These are phyloP conservation scores for Chionomys nivalis DNA, from an alignment of 2,113 vertebrate species.

Conservation along the genomic window DNA sequence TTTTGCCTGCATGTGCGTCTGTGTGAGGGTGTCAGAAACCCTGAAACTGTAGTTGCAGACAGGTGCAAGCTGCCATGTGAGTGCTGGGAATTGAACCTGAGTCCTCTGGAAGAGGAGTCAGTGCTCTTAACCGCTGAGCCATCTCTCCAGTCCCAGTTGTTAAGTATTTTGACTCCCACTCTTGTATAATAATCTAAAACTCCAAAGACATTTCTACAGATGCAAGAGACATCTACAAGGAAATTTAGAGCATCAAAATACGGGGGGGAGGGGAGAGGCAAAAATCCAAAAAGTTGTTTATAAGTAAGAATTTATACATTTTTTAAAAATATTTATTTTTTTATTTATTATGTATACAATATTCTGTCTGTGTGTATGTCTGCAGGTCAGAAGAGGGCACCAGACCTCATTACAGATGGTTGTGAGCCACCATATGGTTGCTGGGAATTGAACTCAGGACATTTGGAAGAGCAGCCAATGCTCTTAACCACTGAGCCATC, in stretches of 20 bases:
- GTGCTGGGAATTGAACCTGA: not conserved
- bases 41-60: not conserved
- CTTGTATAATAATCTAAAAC: not conserved
- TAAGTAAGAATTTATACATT: not conserved
- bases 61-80: not conserved
- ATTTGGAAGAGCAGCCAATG: no score
- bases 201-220: not conserved
- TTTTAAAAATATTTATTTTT: not conserved
- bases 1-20: not conserved
- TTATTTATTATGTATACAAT: no score
- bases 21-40: not conserved
- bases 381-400: no score
- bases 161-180: not conserved
- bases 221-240: not conserved
- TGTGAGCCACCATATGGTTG: no score
- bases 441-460: no score
- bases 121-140: not conserved
- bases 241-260: not conserved
- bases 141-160: not conserved
- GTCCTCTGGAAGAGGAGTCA: not conserved
- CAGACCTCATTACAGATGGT: no score
- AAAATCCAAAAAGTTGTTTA: not conserved
- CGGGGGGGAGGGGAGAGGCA: fast-evolving
- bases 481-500: no score
- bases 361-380: no score